phyloP scores from a whole-genome alignment of 2,113 vertebrate species.

The Aleadryas rufinucha region DNA sequence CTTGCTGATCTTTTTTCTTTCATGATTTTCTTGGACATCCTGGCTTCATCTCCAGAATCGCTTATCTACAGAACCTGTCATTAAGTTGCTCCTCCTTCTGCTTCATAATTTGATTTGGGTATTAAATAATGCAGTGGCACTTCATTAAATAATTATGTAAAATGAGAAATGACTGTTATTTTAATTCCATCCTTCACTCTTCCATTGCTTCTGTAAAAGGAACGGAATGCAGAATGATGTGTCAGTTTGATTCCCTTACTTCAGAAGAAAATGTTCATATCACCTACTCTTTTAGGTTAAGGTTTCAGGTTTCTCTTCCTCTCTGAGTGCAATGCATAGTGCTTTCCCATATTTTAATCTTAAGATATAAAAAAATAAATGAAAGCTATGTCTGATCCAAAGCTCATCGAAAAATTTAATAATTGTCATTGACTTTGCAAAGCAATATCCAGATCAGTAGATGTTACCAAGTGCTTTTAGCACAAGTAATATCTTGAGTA shows the following conservation, averaged over 20 bases:
- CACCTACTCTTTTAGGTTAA: background rate
- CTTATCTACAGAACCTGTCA: background rate
- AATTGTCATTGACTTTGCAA: background rate
- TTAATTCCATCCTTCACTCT: background rate
- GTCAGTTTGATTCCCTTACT: background rate
- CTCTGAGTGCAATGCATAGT: background rate
- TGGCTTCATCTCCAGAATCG: background rate
- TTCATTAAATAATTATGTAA: background rate
- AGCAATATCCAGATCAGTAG: accelerated
- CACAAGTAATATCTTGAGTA: background rate
- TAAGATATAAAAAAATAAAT: background rate
- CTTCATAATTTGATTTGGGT: slow-evolving; percentile 18
- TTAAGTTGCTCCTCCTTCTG: background rate
- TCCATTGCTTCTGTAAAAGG: slow-evolving; percentile 24
- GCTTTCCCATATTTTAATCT: background rate
- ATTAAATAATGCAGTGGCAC: background rate
- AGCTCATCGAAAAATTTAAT: background rate
- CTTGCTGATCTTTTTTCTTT: background rate
- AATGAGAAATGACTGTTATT: background rate
- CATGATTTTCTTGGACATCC: background rate
- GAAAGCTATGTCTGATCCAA: background rate
- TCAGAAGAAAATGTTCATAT: background rate
- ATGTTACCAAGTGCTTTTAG: background rate
- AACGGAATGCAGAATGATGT: background rate
- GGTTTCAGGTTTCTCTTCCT: background rate